These are phyloP conservation scores for Dryococelus australis DNA, from an alignment of 2,888 invertebrate genomes.

Conservation along the genomic window DNA sequence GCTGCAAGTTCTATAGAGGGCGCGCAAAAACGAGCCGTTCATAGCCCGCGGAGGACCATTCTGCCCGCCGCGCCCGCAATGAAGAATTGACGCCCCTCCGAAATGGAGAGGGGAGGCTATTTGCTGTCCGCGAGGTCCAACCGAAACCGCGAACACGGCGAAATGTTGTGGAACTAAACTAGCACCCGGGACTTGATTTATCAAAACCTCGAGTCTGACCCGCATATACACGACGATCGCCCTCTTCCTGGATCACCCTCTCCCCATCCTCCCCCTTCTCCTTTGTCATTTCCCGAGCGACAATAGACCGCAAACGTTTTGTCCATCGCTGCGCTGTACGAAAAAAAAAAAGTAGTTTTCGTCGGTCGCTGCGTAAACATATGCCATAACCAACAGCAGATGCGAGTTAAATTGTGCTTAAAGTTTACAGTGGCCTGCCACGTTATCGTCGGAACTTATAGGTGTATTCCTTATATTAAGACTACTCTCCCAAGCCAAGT, in stretches of 20 bases:
- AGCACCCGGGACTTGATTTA: not conserved
- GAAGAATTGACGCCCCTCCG: not conserved
- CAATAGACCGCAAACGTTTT: not conserved
- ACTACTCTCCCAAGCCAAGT: no score
- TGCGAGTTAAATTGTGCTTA: no score
- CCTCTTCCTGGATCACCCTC: not conserved
- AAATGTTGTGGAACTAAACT: constrained; percentile 9
- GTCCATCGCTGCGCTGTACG: not conserved
- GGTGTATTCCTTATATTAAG: no score
- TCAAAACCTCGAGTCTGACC: not conserved
- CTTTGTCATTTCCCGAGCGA: not conserved
- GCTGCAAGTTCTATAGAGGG: not conserved
- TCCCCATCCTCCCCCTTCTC: not conserved
- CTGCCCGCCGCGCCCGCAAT: not conserved
- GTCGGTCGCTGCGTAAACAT: no score
- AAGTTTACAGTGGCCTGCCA: no score
- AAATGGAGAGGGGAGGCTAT: not conserved
- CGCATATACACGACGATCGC: not conserved
- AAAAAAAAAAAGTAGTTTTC: not conserved
- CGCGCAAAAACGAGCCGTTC: not conserved
- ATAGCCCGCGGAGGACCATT: not conserved
- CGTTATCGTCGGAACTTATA: no score
- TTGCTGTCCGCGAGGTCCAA: not conserved
- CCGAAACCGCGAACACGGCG: not conserved
- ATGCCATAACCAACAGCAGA: no score